Base-by-base conservation (phyloP, 2,797 vertebrate species). In the Podarcis lilfordi region DNA sequence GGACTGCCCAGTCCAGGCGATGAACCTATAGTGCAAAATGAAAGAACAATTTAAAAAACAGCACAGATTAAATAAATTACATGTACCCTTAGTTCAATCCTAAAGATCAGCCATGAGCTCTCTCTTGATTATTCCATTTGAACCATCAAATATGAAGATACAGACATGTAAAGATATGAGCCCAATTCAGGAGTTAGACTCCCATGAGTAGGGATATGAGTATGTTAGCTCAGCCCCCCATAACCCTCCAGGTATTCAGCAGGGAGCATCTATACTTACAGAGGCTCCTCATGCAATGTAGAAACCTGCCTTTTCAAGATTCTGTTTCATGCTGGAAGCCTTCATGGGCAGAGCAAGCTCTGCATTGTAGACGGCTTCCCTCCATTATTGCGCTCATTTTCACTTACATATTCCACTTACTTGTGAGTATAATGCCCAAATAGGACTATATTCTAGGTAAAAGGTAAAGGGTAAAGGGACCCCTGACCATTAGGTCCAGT, bases 1-100 rank as follows among this genome's bases (percentile, higher is more conserved):
- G 99, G 98, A 93, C 98, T 99, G 78, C 98, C 98, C 0, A 98
- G 95, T 32, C 98, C 97, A 0, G 98, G 97, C 0, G 98, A 98
- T 0, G 97, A 96, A 69, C 97, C 98, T 98, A 91, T 6, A 95
- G 84, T 10, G 17, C 27, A 89, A 4, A 94, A 45, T 66, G 86
- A 50, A 91, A 72, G 77, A 11, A 68, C 5, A 74, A 74, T 32
- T 15, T 21, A 3, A 2, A 64, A 27, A 61, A 32, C 11, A 72
- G n/a, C 9, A 50, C 59, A 32, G n/a, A 1, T 45, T 5, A 27
- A 77, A 59, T 55, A n/a, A 76, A 75, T 8, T 25, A 76, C 27
- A 93, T 86, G 50, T 37, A 50, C 50, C 50, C 71, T 2, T 45
- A 4, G 37, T 2, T 80, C 15, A 80, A 32, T 74, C 35, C 40